A percentile compares a stretch with the other conserved stretches of the same genome.
These are phyloP conservation scores for Drosophila formosana DNA, from an alignment of 2,888 invertebrate genomes.

Conservation along the genomic window DNA sequence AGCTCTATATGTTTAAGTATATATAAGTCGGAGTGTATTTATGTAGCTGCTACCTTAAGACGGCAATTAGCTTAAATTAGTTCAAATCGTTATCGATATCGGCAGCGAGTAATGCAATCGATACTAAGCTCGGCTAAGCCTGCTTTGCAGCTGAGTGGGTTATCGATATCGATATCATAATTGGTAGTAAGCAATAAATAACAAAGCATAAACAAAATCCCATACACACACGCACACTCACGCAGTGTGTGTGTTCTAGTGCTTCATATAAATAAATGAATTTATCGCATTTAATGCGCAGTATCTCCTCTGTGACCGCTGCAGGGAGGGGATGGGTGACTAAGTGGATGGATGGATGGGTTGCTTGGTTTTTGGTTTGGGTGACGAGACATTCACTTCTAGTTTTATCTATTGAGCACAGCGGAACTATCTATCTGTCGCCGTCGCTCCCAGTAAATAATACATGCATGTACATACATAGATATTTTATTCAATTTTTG, in stretches of 20 bases:
- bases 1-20: slow-evolving; percentile 13
- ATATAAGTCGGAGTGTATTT: background rate
- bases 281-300: slow-evolving; percentile 67
- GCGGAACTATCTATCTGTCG: slow-evolving; percentile 9
- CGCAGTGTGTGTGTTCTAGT: slow-evolving; percentile 40
- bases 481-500: background rate
- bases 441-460: background rate
- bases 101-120: background rate
- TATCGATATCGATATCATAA: slow-evolving; percentile 23
- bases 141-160: background rate
- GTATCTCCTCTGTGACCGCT: slow-evolving; percentile 3
- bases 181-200: slow-evolving; percentile 37
- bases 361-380: slow-evolving; percentile 4
- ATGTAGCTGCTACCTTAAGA: background rate
- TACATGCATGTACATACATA: too few relatives aligned
- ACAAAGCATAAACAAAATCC: slow-evolving; percentile 10
- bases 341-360: slow-evolving; percentile 3
- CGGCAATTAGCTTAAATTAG: slow-evolving; percentile 7
- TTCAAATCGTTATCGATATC: background rate
- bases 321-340: background rate
- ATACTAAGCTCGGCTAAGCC: slow-evolving; percentile 11
- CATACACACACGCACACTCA: background rate
- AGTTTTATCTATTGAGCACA: slow-evolving; percentile 24
- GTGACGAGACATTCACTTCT: background rate
- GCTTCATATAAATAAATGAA: slow-evolving; percentile 60